Evolutionary conservation across 2,797 vertebrate species (phyloP), one percentile per base, ranked within the genome.

Genomic region (Sebastes cheni): DNA sequence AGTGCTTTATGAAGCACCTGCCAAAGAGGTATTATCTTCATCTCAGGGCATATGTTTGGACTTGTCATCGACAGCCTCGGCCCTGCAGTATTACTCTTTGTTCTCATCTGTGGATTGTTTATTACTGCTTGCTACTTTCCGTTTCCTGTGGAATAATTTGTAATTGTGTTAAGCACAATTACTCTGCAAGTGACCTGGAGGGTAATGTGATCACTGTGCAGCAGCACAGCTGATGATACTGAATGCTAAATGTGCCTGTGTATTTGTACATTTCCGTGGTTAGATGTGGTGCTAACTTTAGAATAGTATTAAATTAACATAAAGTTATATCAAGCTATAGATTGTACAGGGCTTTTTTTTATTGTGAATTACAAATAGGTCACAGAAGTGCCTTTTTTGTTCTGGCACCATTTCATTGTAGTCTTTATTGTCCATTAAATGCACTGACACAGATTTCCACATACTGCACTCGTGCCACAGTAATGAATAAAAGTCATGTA

Each of bases 401-500:
- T 77, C 22, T 68, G 10, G 61, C 30, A 62, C 65, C 78, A 85
- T 91, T 88, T 90, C 61, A 72, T 60, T 89, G 64, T 86, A 50
- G 61, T 82, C 42, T 75, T 82, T 79, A 77, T 77, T 83, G 74
- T 83, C 72, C 39, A 54, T 88, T 83, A 73, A 91, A 91, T 92
- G 93, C 93, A 93, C 92, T 93, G 92, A 92, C 78, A 88, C 64
- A 82, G 60, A 87, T 58, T 85, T 87, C 22, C 46, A 81, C 74
- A 75, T 75, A 71, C 79, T 93, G 89, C 91, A 89, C 85, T 93
- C 83, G 13, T 74, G 67, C 79, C 68, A 91, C 83, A 83, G 84
- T 81, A 56, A 91, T 90, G 67, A 95, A 94, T 93, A 93, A 94
- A 95, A 89, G 75, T 83, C 75, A 87, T 84, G 34, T 79, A 75